phyloP scores from a whole-genome alignment of 2,113 vertebrate genomes.

The Phylloscopus trochilus region DNA sequence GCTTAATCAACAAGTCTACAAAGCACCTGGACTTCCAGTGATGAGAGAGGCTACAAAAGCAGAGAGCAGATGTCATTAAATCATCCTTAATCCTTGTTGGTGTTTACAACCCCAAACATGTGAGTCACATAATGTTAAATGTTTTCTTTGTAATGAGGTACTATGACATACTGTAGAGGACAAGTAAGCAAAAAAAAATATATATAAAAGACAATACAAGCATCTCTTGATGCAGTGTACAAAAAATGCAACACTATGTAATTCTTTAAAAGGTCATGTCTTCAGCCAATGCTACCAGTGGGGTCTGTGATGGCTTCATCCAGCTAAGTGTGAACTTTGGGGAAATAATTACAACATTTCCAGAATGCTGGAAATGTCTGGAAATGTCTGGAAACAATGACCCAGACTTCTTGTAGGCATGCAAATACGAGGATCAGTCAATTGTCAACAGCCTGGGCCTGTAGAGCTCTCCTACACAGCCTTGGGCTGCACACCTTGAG shows the following conservation, averaged over 20 bases:
- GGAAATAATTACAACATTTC: neutral
- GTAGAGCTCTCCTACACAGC: neutral
- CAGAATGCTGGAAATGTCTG: neutral
- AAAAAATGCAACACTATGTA: neutral
- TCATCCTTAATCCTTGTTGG: neutral
- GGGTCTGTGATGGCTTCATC: neutral
- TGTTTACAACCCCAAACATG: neutral
- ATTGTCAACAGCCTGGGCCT: neutral
- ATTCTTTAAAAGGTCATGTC: neutral
- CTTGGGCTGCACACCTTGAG: too few species aligned
- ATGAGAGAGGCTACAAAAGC: neutral
- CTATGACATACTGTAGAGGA: neutral
- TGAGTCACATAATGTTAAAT: neutral
- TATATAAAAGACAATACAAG: neutral
- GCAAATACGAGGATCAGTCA: neutral
- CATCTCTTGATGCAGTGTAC: neutral
- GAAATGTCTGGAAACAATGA: neutral
- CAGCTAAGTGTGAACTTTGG: neutral
- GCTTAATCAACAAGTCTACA: neutral
- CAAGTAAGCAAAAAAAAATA: neutral
- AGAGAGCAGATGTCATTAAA: neutral
- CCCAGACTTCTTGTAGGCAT: neutral
- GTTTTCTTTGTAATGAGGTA: neutral
- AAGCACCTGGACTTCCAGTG: neutral
- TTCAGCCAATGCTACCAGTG: neutral